phyloP scores from a whole-genome alignment of 2,113 vertebrate genomes.

The Ctenomys sociabilis region DNA sequence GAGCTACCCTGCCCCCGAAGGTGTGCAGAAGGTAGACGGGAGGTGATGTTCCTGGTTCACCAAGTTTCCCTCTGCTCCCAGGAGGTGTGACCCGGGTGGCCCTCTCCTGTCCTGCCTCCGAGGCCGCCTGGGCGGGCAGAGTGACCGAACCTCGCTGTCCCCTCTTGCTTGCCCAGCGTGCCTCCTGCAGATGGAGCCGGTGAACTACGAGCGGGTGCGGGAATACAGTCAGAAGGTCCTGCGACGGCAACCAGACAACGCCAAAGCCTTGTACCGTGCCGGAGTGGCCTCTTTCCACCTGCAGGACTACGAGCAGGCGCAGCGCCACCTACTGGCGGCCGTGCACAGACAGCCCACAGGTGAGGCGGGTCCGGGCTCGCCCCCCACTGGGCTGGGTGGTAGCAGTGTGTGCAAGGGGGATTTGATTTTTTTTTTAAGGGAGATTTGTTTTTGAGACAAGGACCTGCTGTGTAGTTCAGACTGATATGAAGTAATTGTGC shows the following conservation, averaged over 20 bases:
- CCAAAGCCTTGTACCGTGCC: conserved; percentile 93
- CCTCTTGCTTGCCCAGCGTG: conserved; percentile 87
- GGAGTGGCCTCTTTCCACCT: conserved; percentile 93
- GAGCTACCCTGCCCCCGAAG: neutral
- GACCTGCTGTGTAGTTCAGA: neutral
- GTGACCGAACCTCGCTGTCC: neutral
- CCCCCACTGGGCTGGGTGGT: no score
- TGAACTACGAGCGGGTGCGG: conserved; percentile 91
- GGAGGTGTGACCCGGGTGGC: neutral
- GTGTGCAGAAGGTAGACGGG: neutral
- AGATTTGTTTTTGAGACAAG: neutral
- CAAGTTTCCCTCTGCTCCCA: no score
- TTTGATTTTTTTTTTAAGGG: no score
- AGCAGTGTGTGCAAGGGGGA: no score
- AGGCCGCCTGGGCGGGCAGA: neutral
- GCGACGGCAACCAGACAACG: conserved; percentile 87
- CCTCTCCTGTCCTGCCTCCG: neutral
- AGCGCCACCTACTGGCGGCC: conserved; percentile 88
- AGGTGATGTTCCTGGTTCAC: neutral
- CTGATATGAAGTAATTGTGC: neutral
- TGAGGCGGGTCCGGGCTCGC: conserved; percentile 58
- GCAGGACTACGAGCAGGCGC: conserved; percentile 90
- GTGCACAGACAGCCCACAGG: conserved; percentile 90
- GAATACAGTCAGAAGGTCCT: conserved; percentile 93
- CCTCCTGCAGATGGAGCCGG: conserved; percentile 90